Conservation (phyloP, 2,797 vertebrate genomes). For the Darevskia nairensis region DNA sequence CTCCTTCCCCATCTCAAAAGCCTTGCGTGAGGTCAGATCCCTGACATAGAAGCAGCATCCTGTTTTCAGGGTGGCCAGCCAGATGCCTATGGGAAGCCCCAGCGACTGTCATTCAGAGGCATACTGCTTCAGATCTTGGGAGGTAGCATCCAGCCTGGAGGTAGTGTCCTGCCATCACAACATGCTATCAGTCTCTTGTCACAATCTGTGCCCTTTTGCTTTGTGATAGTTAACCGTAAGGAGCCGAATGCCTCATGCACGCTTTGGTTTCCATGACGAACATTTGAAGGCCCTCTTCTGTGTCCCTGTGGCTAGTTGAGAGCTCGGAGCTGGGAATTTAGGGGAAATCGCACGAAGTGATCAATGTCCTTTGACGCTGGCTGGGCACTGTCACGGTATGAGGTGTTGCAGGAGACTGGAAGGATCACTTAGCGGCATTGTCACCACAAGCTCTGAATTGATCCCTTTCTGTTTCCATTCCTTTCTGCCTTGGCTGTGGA, state of each 20-base stretch:
- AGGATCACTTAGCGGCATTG: conserved; percentile 17
- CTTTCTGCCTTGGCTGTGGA: conserved; percentile 9
- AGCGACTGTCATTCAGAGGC: too few species aligned
- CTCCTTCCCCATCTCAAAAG: too few species aligned
- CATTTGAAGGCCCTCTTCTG: not conserved
- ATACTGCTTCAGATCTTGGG: too few species aligned
- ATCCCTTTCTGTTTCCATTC: conserved; percentile 19
- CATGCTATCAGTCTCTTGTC: not conserved
- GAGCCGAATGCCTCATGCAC: not conserved
- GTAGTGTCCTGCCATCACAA: too few species aligned
- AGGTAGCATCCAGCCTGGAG: too few species aligned
- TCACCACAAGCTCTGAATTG: conserved; percentile 16
- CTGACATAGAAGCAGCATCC: too few species aligned
- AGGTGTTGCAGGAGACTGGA: not conserved
- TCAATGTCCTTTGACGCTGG: conserved; percentile 15
- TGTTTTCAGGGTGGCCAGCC: too few species aligned
- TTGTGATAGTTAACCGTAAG: not conserved
- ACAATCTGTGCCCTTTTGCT: not conserved
- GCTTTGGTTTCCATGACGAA: not conserved
- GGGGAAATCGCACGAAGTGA: not conserved
- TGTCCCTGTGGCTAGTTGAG: not conserved
- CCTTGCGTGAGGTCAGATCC: too few species aligned
- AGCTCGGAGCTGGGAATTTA: not conserved
- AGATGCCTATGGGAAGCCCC: too few species aligned
- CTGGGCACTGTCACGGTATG: not conserved